Conservation (phyloP, 2,888 invertebrate genomes). For the Neoascia interrupta region DNA sequence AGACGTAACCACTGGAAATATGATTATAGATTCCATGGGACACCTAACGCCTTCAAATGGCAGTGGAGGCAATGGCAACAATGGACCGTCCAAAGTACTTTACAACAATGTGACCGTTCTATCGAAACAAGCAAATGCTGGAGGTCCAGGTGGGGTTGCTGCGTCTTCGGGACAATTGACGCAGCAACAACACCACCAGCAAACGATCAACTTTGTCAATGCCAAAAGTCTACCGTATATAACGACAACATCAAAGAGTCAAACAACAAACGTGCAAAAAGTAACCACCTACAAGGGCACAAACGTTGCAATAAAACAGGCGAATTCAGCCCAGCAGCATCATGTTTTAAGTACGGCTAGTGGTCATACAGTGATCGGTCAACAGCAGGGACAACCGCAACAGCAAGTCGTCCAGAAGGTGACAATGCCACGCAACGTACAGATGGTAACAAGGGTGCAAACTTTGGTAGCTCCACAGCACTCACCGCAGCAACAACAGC, state of each 20-base stretch:
- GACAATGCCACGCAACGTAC: slow-evolving; percentile 74
- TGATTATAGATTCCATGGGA: slow-evolving; percentile 76
- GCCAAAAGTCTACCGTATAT: slow-evolving; percentile 76
- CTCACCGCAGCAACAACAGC: slow-evolving; percentile 69
- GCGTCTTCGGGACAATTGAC: slow-evolving; percentile 58
- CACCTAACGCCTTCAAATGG: slow-evolving; percentile 70
- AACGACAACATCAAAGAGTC: slow-evolving; percentile 72
- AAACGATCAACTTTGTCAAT: slow-evolving; percentile 76
- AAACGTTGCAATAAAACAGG: slow-evolving; percentile 65
- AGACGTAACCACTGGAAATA: slow-evolving; percentile 78
- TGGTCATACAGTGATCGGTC: slow-evolving; percentile 58
- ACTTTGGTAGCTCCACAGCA: slow-evolving; percentile 74
- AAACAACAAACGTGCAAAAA: slow-evolving; percentile 54
- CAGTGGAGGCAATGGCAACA: slow-evolving; percentile 67
- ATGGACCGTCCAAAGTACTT: slow-evolving; percentile 76
- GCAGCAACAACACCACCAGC: slow-evolving; percentile 72
- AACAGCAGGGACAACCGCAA: slow-evolving; percentile 69
- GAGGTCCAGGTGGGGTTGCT: slow-evolving; percentile 45
- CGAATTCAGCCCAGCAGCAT: slow-evolving; percentile 63
- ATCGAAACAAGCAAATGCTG: slow-evolving; percentile 74
- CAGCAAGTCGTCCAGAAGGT: slow-evolving; percentile 73
- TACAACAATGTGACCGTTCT: slow-evolving; percentile 79
- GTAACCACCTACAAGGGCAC: slow-evolving; percentile 55
- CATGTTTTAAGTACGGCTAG: slow-evolving; percentile 52
- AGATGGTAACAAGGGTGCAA: slow-evolving; percentile 77